These are phyloP conservation scores for Oceanodroma leucorhoa DNA, from an alignment of 2,797 vertebrate genomes.

Conservation along the genomic window DNA sequence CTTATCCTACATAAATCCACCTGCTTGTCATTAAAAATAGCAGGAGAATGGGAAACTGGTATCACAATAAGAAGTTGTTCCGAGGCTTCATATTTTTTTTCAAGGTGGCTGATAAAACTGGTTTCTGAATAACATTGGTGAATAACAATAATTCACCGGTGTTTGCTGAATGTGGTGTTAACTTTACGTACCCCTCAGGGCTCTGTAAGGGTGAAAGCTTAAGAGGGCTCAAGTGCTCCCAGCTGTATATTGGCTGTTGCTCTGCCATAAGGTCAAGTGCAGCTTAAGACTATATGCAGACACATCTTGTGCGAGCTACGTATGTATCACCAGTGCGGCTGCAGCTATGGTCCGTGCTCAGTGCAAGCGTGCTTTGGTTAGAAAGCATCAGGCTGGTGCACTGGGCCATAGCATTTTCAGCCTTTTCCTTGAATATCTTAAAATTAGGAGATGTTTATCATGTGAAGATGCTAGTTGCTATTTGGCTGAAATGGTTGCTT, in stretches of 20 bases:
- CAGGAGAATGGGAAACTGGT: constrained; percentile 1
- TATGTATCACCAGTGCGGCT: fast-evolving
- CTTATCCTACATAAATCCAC: constrained; percentile 38
- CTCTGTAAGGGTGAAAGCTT: background rate
- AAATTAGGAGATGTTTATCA: background rate
- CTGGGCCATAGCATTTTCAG: background rate
- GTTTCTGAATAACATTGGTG: background rate
- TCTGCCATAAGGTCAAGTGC: background rate
- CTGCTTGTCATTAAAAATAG: constrained; percentile 36
- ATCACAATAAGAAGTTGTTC: constrained; percentile 2
- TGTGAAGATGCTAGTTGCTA: background rate
- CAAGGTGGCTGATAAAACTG: background rate
- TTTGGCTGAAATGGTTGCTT: background rate
- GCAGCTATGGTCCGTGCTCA: background rate
- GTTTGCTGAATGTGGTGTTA: background rate
- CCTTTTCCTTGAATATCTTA: background rate
- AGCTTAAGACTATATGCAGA: background rate
- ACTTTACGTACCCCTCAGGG: background rate
- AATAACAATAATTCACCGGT: background rate
- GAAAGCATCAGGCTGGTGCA: background rate
- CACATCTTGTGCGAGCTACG: fast-evolving
- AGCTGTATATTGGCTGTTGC: background rate
- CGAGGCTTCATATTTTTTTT: background rate
- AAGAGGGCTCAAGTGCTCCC: background rate
- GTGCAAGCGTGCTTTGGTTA: fast-evolving